These are phyloP conservation scores for Siniperca scherzeri DNA, from an alignment of 2,797 vertebrate species.

Conservation along the genomic window DNA sequence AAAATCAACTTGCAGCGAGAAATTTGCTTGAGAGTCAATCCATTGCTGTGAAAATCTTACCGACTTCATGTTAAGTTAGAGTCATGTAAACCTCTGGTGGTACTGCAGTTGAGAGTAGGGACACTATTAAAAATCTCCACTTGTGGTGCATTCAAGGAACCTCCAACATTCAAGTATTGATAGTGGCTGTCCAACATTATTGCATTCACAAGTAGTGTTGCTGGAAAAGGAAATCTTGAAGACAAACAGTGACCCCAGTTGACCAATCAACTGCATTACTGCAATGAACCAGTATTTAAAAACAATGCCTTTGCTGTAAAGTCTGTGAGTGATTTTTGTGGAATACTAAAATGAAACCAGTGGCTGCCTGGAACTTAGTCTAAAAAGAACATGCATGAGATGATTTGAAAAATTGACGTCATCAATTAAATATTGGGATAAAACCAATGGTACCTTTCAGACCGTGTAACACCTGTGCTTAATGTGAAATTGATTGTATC, in stretches of 20 bases:
- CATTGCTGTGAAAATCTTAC: neutral
- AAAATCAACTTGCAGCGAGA: neutral
- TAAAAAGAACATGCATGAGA: neutral
- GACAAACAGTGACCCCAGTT: constrained; percentile 10
- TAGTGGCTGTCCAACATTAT: neutral
- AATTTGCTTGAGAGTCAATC: neutral
- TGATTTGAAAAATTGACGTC: neutral
- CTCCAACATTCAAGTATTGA: neutral
- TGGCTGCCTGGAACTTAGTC: neutral
- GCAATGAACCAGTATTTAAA: neutral
- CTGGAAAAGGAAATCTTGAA: neutral
- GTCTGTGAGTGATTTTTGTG: neutral
- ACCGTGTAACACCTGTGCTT: neutral
- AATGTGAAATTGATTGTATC: neutral
- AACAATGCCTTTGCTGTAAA: neutral
- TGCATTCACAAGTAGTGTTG: neutral
- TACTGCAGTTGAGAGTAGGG: neutral
- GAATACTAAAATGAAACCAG: neutral
- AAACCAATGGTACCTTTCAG: neutral
- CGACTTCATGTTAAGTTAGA: neutral
- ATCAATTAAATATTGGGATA: neutral
- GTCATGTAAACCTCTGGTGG: neutral
- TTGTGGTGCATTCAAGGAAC: neutral
- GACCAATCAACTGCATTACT: neutral
- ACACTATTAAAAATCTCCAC: neutral